Conservation (phyloP, 1,140 invertebrate species). For the Cotesia glomerata region DNA sequence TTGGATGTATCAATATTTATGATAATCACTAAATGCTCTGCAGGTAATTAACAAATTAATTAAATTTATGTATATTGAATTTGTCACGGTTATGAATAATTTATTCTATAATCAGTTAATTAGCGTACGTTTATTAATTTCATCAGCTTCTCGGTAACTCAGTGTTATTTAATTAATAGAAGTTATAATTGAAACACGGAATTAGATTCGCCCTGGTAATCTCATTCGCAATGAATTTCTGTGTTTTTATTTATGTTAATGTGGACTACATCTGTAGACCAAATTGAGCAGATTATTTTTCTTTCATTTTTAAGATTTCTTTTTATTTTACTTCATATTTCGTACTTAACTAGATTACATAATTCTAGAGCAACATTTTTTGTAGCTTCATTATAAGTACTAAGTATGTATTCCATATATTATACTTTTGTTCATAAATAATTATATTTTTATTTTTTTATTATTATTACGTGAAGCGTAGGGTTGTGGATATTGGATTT, state of each 20-base stretch:
- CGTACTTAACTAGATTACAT: background rate
- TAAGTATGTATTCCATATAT: too few species aligned
- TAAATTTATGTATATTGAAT: background rate
- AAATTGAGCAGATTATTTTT: slow-evolving; percentile 7
- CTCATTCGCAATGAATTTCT: slow-evolving; percentile 1
- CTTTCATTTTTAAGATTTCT: background rate
- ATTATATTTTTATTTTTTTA: too few species aligned
- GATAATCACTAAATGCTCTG: background rate
- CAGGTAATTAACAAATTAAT: slow-evolving; percentile 12
- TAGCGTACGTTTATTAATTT: slow-evolving; percentile 6
- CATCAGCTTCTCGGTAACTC: slow-evolving; percentile 5
- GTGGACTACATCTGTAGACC: slow-evolving; percentile 1
- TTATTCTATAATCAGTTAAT: background rate
- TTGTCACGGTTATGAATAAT: background rate
- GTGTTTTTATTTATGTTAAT: background rate
- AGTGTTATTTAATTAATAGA: too few species aligned
- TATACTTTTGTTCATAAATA: too few species aligned
- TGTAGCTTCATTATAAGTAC: background rate
- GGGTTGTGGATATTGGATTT: too few species aligned
- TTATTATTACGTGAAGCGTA: too few species aligned
- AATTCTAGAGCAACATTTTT: background rate
- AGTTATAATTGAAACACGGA: background rate
- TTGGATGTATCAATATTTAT: background rate
- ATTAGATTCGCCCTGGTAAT: background rate
- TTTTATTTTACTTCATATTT: background rate